Base-by-base conservation (phyloP, 92 coral and sea anemone genomes). In the Paramuricea clavata region DNA sequence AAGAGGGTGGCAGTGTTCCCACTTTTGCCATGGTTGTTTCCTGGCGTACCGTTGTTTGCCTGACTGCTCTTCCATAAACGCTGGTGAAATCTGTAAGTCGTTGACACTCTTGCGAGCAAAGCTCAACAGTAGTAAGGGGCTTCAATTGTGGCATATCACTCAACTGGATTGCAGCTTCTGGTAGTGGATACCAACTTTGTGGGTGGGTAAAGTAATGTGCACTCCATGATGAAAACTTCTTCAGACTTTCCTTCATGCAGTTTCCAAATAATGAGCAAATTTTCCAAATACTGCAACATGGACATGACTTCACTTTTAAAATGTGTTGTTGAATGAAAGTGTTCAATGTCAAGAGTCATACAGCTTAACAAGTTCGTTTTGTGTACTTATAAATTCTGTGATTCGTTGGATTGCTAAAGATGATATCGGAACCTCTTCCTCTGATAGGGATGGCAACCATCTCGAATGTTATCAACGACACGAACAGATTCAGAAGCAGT, bases 391-490 rank as follows among this genome's bases (percentile, higher is more conserved):
- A 82, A 57, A 82, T 83, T 49, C 76, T 83, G 67, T 35, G 81
- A 88, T 61, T 88, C 31, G 80, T 26, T 87, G 87, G 90, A 70
- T 87, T 82, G 61, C 72, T 47, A 47, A 87, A 88, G 49, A 88
- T 88, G 17, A 82, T 76, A 79, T 62, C 87, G 12, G 33, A 79
- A 42, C 17, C 86, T 56, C 86, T 34, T 65, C 5, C 74, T 49
- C 25, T 52, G 49, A 30, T 27, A 13, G 5, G 84, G 73, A 56
- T 79, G 73, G 9, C 77, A 79, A 47, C 84, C 84, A 56, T 26
- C 84, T 43, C 84, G 59, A 16, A 0, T 25, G 49, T 61, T 81
- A 81, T 68, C 65, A 13, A 56, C 56, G 12, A 86, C 90, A 15
- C n/a, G 69, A 61, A 61, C 69, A 61, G 9, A 1, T 19, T 27